These are phyloP conservation scores for Silurus asotus DNA, from an alignment of 2,113 vertebrate species.

Conservation along the genomic window DNA sequence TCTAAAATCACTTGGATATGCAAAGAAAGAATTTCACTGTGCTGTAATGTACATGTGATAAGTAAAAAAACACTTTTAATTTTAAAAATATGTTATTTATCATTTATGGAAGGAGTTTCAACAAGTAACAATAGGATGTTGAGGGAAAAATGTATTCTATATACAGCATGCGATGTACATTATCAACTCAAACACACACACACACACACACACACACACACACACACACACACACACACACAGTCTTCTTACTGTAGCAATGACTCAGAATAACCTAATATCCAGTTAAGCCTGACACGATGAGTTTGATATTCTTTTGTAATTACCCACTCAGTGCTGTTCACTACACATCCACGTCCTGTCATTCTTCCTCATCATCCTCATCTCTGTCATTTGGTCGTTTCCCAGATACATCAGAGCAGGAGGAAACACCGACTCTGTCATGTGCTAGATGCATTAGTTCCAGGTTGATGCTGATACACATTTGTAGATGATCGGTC, in stretches of 20 bases:
- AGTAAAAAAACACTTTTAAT: too few species aligned
- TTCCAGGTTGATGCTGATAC: neutral
- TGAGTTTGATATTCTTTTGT: constrained; percentile 13
- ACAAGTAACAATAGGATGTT: too few species aligned
- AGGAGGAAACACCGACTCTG: neutral
- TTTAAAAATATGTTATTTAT: too few species aligned
- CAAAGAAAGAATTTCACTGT: too few species aligned
- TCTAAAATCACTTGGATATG: too few species aligned
- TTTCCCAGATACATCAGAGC: neutral
- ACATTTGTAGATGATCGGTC: neutral
- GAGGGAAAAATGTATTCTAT: too few species aligned
- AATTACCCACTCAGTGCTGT: constrained; percentile 1
- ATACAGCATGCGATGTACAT: too few species aligned
- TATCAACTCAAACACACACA: neutral
- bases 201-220: neutral
- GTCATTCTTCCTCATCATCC: neutral
- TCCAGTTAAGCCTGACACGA: neutral
- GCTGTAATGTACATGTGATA: too few species aligned
- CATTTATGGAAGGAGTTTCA: too few species aligned
- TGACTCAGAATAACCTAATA: neutral
- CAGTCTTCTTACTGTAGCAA: neutral
- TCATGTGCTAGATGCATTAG: neutral
- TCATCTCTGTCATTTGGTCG: neutral
- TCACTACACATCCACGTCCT: neutral
- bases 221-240: neutral